Percentiles rank a stretch among this genome's conserved stretches.
Conservation (phyloP, 2,797 vertebrate species). For the Philypnodon macrostomus region DNA sequence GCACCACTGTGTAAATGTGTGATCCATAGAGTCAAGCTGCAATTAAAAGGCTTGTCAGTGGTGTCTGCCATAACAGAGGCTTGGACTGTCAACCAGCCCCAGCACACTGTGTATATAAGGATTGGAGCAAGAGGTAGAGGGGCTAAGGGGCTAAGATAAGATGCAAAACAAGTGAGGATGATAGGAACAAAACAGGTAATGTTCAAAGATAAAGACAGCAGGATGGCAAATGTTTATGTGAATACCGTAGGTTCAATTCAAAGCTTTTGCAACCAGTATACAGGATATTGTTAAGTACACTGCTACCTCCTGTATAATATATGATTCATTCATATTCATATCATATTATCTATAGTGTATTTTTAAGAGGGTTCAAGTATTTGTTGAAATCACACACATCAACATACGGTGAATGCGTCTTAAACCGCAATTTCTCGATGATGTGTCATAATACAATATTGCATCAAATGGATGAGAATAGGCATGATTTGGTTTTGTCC, state of each 20-base stretch:
- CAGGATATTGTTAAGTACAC: neutral
- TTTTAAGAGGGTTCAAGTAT: too few species aligned
- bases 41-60: constrained; percentile 72
- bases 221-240: neutral
- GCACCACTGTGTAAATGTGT: constrained; percentile 27
- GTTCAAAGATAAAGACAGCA: neutral
- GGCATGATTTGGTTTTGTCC: too few species aligned
- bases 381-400: too few species aligned
- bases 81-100: constrained; percentile 54
- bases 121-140: neutral
- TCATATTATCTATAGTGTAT: too few species aligned
- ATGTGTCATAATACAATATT: too few species aligned
- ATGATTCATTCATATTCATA: too few species aligned
- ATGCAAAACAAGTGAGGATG: neutral
- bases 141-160: neutral
- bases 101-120: constrained; percentile 13
- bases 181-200: neutral
- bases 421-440: too few species aligned
- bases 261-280: neutral
- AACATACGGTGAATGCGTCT: too few species aligned
- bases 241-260: neutral
- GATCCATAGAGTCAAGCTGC: constrained; percentile 68
- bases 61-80: constrained; percentile 53
- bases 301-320: too few species aligned
- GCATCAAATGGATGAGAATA: too few species aligned